phyloP scores from a whole-genome alignment of 1,140 invertebrate species.

The Aethina tumida region DNA sequence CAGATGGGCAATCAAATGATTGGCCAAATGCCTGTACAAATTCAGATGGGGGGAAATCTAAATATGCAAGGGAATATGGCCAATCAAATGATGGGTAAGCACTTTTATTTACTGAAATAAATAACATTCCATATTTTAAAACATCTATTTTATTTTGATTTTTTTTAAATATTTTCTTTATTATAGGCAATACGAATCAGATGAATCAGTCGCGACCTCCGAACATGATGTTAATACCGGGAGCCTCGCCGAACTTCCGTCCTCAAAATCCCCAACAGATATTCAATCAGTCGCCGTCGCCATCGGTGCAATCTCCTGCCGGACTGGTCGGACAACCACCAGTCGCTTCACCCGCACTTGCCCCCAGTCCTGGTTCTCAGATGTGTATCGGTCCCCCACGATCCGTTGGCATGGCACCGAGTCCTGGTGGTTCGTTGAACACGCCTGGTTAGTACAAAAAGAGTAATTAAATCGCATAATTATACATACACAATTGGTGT shows the following conservation, averaged over 20 bases:
- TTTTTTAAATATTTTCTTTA: conserved; percentile 1
- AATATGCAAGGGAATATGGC: conserved; percentile 40
- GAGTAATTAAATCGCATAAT: no score
- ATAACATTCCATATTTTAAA: not conserved
- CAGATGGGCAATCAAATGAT: conserved; percentile 40
- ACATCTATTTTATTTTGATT: not conserved
- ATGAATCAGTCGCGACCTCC: conserved; percentile 35
- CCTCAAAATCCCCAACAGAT: conserved; percentile 55
- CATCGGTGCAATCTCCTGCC: conserved; percentile 58
- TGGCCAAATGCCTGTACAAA: conserved; percentile 24
- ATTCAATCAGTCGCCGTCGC: conserved; percentile 56
- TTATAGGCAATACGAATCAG: conserved; percentile 33
- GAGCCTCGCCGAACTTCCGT: conserved; percentile 30
- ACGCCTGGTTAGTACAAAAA: no score
- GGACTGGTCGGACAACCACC: conserved; percentile 46
- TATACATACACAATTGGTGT: no score
- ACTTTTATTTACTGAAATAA: conserved; percentile 1
- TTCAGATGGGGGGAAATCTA: conserved; percentile 37
- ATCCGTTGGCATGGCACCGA: conserved; percentile 59
- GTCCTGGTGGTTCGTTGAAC: conserved; percentile 69
- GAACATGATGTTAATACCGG: conserved; percentile 23
- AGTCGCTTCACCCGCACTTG: conserved; percentile 57
- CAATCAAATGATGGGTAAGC: conserved; percentile 27
- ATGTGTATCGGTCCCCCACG: conserved; percentile 42
- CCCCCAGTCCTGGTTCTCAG: conserved; percentile 57